phyloP scores from a whole-genome alignment of 2,797 vertebrate species.

The Acrossocheilus fasciatus region DNA sequence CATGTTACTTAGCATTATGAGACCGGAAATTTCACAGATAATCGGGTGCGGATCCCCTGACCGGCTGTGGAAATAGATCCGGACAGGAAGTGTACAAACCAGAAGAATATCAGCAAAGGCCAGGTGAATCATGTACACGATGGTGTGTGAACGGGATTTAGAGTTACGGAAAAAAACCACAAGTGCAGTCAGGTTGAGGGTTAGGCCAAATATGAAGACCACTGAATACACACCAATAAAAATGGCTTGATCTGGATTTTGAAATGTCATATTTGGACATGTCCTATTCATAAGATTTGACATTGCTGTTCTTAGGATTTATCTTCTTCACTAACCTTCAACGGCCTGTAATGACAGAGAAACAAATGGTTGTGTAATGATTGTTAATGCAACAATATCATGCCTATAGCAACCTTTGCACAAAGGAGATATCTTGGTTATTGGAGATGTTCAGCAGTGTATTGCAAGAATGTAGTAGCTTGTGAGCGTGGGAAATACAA shows the following conservation, averaged over 20 bases:
- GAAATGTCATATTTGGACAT: background rate
- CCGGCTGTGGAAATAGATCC: slow-evolving; percentile 68
- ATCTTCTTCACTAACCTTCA: background rate
- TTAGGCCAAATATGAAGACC: slow-evolving; percentile 66
- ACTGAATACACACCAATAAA: slow-evolving; percentile 65
- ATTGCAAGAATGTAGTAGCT: background rate
- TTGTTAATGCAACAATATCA: background rate
- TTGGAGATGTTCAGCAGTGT: background rate
- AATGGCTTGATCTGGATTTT: background rate
- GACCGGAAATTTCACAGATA: slow-evolving; percentile 66
- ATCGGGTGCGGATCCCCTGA: background rate
- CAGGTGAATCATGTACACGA: slow-evolving; percentile 80
- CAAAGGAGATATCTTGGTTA: background rate
- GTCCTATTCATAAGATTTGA: background rate
- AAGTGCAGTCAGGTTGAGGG: slow-evolving; percentile 72
- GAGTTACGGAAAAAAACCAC: slow-evolving; percentile 67
- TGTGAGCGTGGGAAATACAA: background rate
- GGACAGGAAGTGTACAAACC: slow-evolving; percentile 72
- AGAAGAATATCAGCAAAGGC: slow-evolving; percentile 75
- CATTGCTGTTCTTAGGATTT: slow-evolving; percentile 35
- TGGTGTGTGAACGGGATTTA: slow-evolving; percentile 72
- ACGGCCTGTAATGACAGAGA: slow-evolving; percentile 28
- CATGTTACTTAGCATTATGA: slow-evolving; percentile 79
- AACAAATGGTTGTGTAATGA: background rate
- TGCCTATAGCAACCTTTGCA: background rate